Conservation (phyloP, 2,113 vertebrate species). For the Pantherophis guttatus region DNA sequence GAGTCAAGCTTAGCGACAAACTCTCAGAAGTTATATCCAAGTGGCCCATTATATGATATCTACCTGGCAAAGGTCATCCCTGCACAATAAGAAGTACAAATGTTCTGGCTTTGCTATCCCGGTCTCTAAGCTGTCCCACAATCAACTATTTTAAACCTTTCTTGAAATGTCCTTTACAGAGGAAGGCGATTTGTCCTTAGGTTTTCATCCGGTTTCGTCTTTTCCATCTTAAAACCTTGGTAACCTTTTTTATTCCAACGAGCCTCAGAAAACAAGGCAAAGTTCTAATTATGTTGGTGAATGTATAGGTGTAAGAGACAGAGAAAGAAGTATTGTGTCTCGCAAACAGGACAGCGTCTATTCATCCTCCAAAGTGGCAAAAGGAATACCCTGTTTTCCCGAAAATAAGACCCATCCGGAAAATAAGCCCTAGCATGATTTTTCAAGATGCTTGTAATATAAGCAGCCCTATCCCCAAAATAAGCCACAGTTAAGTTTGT, state of each 20-base stretch:
- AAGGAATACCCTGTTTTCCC: background rate
- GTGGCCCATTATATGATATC: slow-evolving; percentile 30
- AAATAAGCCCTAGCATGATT: no score
- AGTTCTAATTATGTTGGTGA: background rate
- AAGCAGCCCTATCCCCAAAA: no score
- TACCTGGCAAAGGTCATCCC: background rate
- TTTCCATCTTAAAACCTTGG: background rate
- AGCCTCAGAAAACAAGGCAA: no score
- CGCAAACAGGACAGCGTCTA: background rate
- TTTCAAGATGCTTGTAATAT: no score
- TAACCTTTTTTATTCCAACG: background rate
- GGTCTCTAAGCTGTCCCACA: background rate
- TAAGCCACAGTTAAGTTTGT: no score
- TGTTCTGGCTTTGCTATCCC: slow-evolving; percentile 6
- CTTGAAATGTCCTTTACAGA: background rate
- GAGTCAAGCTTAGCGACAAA: background rate
- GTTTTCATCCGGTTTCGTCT: background rate
- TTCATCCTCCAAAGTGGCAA: background rate
- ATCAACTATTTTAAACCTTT: background rate
- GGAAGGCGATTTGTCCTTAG: background rate
- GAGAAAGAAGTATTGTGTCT: background rate
- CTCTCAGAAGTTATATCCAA: background rate
- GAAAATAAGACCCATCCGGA: no score
- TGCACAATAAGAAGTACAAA: slow-evolving; percentile 1
- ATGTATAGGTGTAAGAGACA: background rate